Evolutionary conservation across 2,888 invertebrate species (phyloP).

Genomic region (Pristionchus arcanus): DNA sequence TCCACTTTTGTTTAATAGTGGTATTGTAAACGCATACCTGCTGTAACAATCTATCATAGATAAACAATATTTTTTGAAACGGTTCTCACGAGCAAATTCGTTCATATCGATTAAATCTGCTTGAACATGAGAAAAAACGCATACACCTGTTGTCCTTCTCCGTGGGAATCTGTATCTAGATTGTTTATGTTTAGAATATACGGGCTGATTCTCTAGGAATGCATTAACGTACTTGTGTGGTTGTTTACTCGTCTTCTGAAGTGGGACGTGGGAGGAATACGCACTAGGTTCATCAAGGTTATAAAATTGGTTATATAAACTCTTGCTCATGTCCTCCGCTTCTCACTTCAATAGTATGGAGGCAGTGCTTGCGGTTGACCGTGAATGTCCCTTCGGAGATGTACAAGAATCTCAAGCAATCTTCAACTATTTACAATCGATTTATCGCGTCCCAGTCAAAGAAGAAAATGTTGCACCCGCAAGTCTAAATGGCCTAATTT

Average conservation of each 20-base stretch:
- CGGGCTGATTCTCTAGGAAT: neutral
- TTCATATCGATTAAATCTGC: neutral
- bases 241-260: neutral
- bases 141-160: neutral
- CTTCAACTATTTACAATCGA: no score
- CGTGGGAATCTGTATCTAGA: neutral
- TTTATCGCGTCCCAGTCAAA: no score
- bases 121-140: no score
- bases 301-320: neutral
- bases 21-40: neutral
- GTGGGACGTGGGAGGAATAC: neutral
- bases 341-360: neutral
- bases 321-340: no score
- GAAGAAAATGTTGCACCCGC: no score
- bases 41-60: neutral
- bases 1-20: neutral
- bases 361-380: no score
- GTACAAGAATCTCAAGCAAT: no score
- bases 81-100: neutral
- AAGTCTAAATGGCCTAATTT: no score
- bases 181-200: neutral
- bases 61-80: neutral
- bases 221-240: neutral
- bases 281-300: neutral
- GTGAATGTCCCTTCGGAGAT: no score